A percentile compares a stretch with the other conserved stretches of the same genome.
Conservation (phyloP, 2,797 vertebrate species). For the Ptychobarbus kaznakovi region DNA sequence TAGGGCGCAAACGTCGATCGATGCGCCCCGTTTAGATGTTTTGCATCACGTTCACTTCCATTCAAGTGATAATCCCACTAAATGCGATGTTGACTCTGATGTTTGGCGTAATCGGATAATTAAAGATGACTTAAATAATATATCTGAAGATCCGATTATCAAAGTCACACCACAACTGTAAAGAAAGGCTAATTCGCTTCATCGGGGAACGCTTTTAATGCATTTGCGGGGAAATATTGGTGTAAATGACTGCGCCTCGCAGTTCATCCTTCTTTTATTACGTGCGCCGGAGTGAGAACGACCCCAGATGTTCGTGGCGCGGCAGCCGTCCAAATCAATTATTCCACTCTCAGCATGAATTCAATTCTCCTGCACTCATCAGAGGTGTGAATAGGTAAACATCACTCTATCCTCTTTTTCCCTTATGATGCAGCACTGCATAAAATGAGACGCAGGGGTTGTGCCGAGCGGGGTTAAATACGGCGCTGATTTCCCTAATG, state of each 20-base stretch:
- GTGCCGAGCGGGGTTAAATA: slow-evolving; percentile 57
- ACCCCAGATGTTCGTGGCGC: slow-evolving; percentile 69
- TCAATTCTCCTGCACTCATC: slow-evolving; percentile 67
- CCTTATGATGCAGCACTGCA: slow-evolving; percentile 57
- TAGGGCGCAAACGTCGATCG: background rate
- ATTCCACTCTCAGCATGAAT: slow-evolving; percentile 70
- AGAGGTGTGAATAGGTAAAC: slow-evolving; percentile 78
- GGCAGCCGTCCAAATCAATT: slow-evolving; percentile 78
- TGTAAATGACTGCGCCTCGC: slow-evolving; percentile 42
- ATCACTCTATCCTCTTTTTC: slow-evolving; percentile 62
- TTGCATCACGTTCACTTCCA: background rate
- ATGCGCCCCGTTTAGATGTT: background rate
- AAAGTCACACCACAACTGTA: slow-evolving; percentile 42
- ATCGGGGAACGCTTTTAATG: slow-evolving; percentile 6
- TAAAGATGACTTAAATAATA: slow-evolving; percentile 36
- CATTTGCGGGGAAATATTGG: slow-evolving; percentile 38
- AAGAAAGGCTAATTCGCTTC: slow-evolving; percentile 26
- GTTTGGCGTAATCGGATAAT: slow-evolving; percentile 20
- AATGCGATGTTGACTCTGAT: slow-evolving; percentile 10
- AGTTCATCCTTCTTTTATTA: slow-evolving; percentile 53
- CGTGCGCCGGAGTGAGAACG: slow-evolving; percentile 61
- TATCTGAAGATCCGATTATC: slow-evolving; percentile 33
- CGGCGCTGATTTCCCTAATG: slow-evolving; percentile 55
- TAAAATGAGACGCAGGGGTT: slow-evolving; percentile 48
- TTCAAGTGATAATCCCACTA: background rate